A percentile compares a stretch with the other conserved stretches of the same genome.
Evolutionary conservation across 92 coral and sea anemone genomes (phyloP).

Genomic region (Porites lobata): DNA sequence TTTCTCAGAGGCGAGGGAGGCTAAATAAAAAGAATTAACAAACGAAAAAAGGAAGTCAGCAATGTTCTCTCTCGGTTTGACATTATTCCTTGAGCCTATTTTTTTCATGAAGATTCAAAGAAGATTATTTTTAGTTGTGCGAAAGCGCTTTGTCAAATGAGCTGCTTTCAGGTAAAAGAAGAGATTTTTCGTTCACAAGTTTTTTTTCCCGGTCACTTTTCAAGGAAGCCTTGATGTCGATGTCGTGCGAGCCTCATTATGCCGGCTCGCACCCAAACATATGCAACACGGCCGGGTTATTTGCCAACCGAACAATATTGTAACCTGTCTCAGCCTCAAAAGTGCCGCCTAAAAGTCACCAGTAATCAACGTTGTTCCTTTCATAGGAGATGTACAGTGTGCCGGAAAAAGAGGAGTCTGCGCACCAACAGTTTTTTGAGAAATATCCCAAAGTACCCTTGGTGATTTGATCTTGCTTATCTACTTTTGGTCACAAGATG

Average conservation of each 20-base stretch:
- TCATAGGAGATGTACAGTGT: slow-evolving; percentile 57
- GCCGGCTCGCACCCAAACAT: too few species aligned
- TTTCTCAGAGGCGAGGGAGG: too few species aligned
- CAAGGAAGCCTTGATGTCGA: not conserved
- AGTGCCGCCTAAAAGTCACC: not conserved
- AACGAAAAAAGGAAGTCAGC: too few species aligned
- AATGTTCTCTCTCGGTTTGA: too few species aligned
- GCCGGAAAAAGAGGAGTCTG: slow-evolving; percentile 52
- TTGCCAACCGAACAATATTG: too few species aligned
- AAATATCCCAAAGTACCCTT: slow-evolving; percentile 51
- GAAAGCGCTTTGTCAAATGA: slow-evolving; percentile 11
- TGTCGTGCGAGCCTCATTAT: too few species aligned
- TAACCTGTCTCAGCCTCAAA: too few species aligned
- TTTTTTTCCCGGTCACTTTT: not conserved
- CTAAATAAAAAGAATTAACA: too few species aligned
- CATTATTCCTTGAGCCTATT: too few species aligned
- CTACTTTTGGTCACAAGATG: not conserved
- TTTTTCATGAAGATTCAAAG: too few species aligned
- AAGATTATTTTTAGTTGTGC: too few species aligned
- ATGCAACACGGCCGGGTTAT: too few species aligned
- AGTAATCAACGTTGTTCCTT: slow-evolving; percentile 30
- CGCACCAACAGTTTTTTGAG: slow-evolving; percentile 69
- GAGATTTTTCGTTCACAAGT: not conserved
- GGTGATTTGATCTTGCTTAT: slow-evolving; percentile 30
- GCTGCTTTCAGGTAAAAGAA: not conserved